Evolutionary conservation across 2,113 vertebrate genomes (phyloP), one percentile per base, ranked within the genome.

Genomic region (Rhynchomys soricoides): DNA sequence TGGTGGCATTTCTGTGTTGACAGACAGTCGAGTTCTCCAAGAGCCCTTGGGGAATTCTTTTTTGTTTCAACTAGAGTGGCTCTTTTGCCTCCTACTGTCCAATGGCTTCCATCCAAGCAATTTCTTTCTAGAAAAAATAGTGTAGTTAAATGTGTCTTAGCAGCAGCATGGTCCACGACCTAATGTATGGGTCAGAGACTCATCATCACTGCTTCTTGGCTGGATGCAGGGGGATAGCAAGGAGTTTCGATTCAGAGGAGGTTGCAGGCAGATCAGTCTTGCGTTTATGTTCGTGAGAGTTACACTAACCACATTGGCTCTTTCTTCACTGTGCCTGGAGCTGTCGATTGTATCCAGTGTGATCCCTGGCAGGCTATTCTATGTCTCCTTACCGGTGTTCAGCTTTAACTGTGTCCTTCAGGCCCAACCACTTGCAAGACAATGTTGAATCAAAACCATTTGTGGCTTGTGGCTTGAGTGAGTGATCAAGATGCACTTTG

Each of bases 271-370:
- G 12, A 88, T 88, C 22, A n/a, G 29, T 5, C 59, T 17, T 48
- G 62, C 19, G 11, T 57, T 57, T 55, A 1, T n/a, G 17, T n/a
- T 57, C 10, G 40, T 8, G 6, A 13, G 1, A 29, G 37, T 37
- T 12, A 59, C 11, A 10, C 3, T n/a, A 17, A 19, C 50, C 12
- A 6, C 1, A 1, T 43, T 0, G 16, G 71, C 16, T 34, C 6
- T 26, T 78, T 45, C 55, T 40, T 34, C n/a, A 75, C 34, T 3
- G 19, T 40, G 26, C 11, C 70, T 37, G 31, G 55, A 75, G 57
- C 52, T 43, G 31, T 37, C 12, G 48, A 43, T 4, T 10, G 50
- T 3, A 5, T 17, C 45, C 9, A 16, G 15, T 24, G 0, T 12
- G 85, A 15, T 9, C 45, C 13, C 6, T 40, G 48, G 3, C 22